These are phyloP conservation scores for Gambusia affinis DNA, from an alignment of 2,113 vertebrate species.

Conservation along the genomic window DNA sequence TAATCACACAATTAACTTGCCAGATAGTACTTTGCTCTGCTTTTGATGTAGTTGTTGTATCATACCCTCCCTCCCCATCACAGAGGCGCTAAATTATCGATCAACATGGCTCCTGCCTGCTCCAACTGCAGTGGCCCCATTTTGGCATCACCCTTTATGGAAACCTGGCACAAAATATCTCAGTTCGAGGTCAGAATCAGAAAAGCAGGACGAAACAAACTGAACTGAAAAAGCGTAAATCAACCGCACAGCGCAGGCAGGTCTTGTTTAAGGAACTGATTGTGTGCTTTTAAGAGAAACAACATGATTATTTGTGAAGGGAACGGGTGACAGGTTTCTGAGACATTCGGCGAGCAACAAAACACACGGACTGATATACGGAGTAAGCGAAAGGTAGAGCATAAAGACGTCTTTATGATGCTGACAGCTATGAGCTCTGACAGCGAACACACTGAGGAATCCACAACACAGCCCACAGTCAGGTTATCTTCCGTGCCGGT, in stretches of 20 bases:
- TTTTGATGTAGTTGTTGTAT: constrained; percentile 27
- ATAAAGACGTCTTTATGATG: background rate
- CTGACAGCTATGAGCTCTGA: constrained; percentile 53
- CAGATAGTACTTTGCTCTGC: constrained; percentile 30
- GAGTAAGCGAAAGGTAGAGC: background rate
- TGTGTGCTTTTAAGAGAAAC: constrained; percentile 26
- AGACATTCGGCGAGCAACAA: background rate
- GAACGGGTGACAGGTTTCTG: background rate
- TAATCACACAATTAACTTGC: constrained; percentile 36
- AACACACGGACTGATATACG: background rate
- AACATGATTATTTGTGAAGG: background rate
- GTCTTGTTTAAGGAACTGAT: background rate
- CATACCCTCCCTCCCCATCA: constrained; percentile 18
- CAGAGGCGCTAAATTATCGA: constrained; percentile 44
- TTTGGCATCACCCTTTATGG: constrained; percentile 15
- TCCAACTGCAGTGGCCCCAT: constrained; percentile 29
- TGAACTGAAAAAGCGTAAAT: no score
- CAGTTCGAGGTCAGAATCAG: constrained; percentile 33
- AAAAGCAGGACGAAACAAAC: constrained; percentile 12
- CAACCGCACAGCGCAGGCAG: constrained; percentile 1
- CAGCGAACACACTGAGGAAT: constrained; percentile 16
- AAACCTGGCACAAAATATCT: constrained; percentile 31
- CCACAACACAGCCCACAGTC: constrained; percentile 27
- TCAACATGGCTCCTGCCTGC: constrained; percentile 20
- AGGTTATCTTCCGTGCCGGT: constrained; percentile 6